These are phyloP conservation scores for Alloplasta piceator DNA, from an alignment of 2,888 invertebrate species.

Conservation along the genomic window DNA sequence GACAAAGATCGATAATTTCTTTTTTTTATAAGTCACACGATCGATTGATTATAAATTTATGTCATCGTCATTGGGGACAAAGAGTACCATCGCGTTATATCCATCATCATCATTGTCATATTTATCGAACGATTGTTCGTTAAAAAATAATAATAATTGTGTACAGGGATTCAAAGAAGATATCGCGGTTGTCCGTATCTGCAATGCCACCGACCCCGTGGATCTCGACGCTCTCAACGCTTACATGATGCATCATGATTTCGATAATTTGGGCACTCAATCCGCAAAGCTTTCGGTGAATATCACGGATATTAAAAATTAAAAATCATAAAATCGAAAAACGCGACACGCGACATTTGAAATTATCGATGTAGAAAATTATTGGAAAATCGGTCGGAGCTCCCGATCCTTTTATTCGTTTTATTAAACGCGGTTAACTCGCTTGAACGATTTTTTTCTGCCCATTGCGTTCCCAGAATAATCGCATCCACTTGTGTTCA, in stretches of 20 bases:
- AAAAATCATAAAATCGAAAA: no score
- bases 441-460: neutral
- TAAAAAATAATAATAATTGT: constrained; percentile 18
- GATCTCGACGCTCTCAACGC: constrained; percentile 68
- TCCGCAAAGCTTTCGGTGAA: constrained; percentile 67
- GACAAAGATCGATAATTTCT: no score
- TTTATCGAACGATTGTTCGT: constrained; percentile 5
- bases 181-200: constrained; percentile 68
- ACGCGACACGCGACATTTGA: no score
- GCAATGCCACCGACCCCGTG: constrained; percentile 71
- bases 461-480: neutral
- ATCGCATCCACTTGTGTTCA: constrained; percentile 1
- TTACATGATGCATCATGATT: constrained; percentile 70
- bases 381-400: neutral
- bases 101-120: constrained; percentile 1
- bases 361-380: no score
- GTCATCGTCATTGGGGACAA: neutral
- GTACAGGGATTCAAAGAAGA: constrained; percentile 67
- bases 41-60: neutral
- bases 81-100: neutral
- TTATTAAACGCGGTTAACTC: neutral
- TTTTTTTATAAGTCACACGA: neutral
- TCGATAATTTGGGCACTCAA: constrained; percentile 61
- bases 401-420: neutral
- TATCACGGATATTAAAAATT: neutral